phyloP scores from a whole-genome alignment of 2,888 invertebrate species.

The Epinotia ramella region DNA sequence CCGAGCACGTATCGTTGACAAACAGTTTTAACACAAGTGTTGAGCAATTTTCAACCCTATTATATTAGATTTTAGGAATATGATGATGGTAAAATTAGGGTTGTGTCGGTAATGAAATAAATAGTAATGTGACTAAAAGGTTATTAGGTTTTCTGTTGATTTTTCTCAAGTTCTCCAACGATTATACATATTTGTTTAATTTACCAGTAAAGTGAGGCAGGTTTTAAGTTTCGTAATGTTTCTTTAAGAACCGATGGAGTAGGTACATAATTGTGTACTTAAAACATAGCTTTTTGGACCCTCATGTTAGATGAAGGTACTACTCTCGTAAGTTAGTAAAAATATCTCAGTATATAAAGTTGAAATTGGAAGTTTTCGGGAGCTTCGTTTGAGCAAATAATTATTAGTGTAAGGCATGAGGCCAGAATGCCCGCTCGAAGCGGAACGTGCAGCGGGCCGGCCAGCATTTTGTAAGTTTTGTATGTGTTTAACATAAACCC shows the following conservation, averaged over 20 bases:
- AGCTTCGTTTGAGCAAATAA: not conserved
- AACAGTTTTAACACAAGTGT: conserved; percentile 46
- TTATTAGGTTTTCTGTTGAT: conserved; percentile 45
- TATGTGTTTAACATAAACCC: no score
- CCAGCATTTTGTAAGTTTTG: no score
- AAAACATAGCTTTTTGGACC: not conserved
- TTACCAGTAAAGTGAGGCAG: conserved; percentile 35
- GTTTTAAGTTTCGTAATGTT: conserved; percentile 39
- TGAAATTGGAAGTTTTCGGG: not conserved
- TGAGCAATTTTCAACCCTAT: conserved; percentile 54
- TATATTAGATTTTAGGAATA: conserved; percentile 47
- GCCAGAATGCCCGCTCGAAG: no score
- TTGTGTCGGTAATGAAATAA: conserved; percentile 40
- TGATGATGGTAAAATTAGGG: conserved; percentile 38
- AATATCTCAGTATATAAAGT: not conserved
- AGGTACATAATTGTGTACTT: not conserved
- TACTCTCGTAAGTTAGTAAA: not conserved
- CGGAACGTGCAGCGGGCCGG: no score
- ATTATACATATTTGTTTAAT: conserved; percentile 42
- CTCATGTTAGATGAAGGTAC: not conserved
- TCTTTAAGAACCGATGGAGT: conserved; percentile 14
- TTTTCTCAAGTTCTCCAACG: conserved; percentile 44
- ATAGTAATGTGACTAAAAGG: conserved; percentile 46
- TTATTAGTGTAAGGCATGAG: no score
- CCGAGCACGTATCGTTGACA: conserved; percentile 57